These are phyloP conservation scores for Tholera decimalis DNA, from an alignment of 2,888 invertebrate species.

Conservation along the genomic window DNA sequence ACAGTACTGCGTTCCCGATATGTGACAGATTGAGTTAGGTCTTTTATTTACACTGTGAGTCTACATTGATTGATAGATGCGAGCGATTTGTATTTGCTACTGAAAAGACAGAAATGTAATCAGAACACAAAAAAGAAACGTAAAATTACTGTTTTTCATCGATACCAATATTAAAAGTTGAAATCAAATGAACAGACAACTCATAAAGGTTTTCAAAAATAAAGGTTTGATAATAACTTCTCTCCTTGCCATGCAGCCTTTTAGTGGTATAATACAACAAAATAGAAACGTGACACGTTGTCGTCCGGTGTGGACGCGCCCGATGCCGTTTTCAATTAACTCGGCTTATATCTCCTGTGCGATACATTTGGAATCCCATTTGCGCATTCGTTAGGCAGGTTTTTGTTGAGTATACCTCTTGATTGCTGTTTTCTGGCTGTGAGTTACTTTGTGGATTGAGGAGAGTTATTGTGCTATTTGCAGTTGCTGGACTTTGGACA, in stretches of 20 bases:
- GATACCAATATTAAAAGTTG: slow-evolving; percentile 28
- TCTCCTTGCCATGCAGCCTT: slow-evolving; percentile 34
- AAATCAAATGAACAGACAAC: slow-evolving; percentile 33
- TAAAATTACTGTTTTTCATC: slow-evolving; percentile 6
- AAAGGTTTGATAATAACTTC: slow-evolving; percentile 40
- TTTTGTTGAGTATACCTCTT: slow-evolving; percentile 41
- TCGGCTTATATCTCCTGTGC: slow-evolving; percentile 63
- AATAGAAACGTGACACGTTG: slow-evolving; percentile 41
- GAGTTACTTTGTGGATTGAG: slow-evolving; percentile 27
- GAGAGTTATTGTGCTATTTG: slow-evolving; percentile 4
- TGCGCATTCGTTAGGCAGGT: slow-evolving; percentile 67
- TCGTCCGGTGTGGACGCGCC: slow-evolving; percentile 36
- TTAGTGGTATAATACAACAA: slow-evolving; percentile 50
- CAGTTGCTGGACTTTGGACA: slow-evolving; percentile 7
- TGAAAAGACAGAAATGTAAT: slow-evolving; percentile 1
- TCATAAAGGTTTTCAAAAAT: slow-evolving; percentile 30
- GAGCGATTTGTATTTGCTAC: not conserved
- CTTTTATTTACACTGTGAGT: not conserved
- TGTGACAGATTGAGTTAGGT: slow-evolving; percentile 3
- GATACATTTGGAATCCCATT: slow-evolving; percentile 66
- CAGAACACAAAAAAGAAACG: not conserved
- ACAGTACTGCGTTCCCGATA: not conserved
- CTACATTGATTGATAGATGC: not conserved
- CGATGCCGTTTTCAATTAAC: slow-evolving; percentile 72
- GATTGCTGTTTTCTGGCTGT: slow-evolving; percentile 41